phyloP scores from a whole-genome alignment of 2,797 vertebrate genomes.

The Helarctos malayanus region DNA sequence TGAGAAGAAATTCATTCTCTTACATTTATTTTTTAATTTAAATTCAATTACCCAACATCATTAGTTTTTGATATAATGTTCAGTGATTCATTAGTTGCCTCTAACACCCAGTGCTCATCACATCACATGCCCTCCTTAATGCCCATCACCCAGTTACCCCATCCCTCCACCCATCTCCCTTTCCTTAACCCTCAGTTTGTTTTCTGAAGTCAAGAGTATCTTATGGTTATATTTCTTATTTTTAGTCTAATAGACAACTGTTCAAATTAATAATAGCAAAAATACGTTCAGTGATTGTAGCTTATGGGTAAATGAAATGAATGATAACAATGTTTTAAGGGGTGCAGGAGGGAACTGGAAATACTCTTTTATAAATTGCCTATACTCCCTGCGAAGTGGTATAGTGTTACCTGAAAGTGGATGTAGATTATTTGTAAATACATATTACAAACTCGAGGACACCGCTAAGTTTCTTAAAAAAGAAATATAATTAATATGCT shows the following conservation, averaged over 20 bases:
- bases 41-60: too few relatives aligned
- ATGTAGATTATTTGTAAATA: background rate
- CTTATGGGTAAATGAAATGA: background rate
- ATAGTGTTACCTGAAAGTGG: background rate
- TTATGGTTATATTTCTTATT: background rate
- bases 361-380: background rate
- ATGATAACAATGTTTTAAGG: background rate
- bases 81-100: too few relatives aligned
- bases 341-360: background rate
- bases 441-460: background rate
- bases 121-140: too few relatives aligned
- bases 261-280: background rate
- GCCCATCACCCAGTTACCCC: too few relatives aligned
- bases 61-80: too few relatives aligned
- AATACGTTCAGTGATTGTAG: background rate
- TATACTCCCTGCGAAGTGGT: background rate
- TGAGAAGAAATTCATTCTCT: background rate
- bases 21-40: background rate
- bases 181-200: too few relatives aligned
- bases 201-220: too few relatives aligned
- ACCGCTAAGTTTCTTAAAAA: background rate
- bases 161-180: too few relatives aligned
- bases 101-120: too few relatives aligned
- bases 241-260: background rate
- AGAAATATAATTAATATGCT: background rate